phyloP scores from a whole-genome alignment of 2,797 vertebrate species.

The Cossypha polioptera region DNA sequence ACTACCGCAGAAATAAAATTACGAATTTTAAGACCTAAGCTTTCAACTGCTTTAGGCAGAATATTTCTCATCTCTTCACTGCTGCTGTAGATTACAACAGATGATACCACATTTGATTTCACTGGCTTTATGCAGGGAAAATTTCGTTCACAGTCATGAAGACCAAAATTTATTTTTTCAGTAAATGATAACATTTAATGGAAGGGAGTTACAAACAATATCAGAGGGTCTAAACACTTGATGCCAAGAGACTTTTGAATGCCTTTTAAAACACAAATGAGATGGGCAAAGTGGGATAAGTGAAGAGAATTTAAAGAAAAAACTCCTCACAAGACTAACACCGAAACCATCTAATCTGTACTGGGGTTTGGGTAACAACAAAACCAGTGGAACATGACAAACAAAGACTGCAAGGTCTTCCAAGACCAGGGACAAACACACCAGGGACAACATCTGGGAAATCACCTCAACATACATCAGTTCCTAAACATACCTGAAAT shows the following conservation, averaged over 20 bases:
- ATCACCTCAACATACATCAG: rapidly evolving
- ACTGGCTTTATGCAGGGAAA: background rate
- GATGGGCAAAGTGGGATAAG: background rate
- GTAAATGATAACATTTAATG: background rate
- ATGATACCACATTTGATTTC: background rate
- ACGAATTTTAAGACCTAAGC: background rate
- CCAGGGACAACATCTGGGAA: background rate
- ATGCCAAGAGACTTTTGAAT: background rate
- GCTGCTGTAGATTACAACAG: background rate
- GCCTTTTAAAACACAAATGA: background rate
- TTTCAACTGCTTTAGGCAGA: background rate
- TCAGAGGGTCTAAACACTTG: background rate
- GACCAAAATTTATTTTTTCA: background rate
- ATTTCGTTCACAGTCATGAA: background rate
- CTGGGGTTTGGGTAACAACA: background rate
- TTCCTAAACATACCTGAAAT: background rate
- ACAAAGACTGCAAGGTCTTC: background rate
- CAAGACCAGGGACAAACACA: background rate
- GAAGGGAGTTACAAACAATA: background rate
- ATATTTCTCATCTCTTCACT: background rate
- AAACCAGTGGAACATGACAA: background rate
- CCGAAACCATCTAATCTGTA: background rate
- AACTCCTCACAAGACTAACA: background rate
- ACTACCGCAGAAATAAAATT: background rate
- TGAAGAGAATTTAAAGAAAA: background rate